Conservation (phyloP, 2,888 invertebrate genomes). For the Gisinianus flammeolus region DNA sequence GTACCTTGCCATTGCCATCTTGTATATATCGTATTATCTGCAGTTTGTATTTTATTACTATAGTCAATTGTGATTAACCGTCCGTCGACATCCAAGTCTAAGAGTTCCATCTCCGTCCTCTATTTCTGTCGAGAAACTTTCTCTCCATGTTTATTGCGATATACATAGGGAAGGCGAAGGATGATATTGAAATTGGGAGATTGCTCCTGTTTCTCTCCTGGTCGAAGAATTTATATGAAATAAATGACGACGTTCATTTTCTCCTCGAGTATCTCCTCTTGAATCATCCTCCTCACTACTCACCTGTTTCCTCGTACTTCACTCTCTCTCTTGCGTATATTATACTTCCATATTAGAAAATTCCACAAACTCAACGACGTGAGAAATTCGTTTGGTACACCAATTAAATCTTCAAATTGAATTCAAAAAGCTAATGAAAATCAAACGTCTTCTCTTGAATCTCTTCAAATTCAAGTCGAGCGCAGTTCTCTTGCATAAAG, state of each 20-base stretch:
- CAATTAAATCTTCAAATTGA: slow-evolving; percentile 32
- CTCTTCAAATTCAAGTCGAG: not conserved
- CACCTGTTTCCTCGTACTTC: slow-evolving; percentile 12
- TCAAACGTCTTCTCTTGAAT: not conserved
- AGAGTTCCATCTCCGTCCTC: not conserved
- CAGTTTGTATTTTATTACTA: too few relatives aligned
- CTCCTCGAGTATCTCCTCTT: slow-evolving; percentile 22
- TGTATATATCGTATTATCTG: too few relatives aligned
- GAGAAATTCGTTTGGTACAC: slow-evolving; percentile 40
- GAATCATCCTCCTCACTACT: slow-evolving; percentile 7
- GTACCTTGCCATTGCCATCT: too few relatives aligned
- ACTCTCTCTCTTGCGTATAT: not conserved
- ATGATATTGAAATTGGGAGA: not conserved
- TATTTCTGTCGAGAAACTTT: not conserved
- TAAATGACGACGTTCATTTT: slow-evolving; percentile 19
- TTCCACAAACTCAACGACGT: slow-evolving; percentile 56
- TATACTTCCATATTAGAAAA: slow-evolving; percentile 46
- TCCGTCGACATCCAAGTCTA: too few relatives aligned
- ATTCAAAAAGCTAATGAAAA: not conserved
- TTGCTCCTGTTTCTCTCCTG: not conserved
- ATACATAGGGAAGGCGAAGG: not conserved
- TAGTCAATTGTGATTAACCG: not conserved
- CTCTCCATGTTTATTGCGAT: not conserved
- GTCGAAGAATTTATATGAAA: slow-evolving; percentile 24
- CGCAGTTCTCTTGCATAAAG: not conserved